Base-by-base conservation (phyloP, 2,113 vertebrate genomes). In the Natator depressus region DNA sequence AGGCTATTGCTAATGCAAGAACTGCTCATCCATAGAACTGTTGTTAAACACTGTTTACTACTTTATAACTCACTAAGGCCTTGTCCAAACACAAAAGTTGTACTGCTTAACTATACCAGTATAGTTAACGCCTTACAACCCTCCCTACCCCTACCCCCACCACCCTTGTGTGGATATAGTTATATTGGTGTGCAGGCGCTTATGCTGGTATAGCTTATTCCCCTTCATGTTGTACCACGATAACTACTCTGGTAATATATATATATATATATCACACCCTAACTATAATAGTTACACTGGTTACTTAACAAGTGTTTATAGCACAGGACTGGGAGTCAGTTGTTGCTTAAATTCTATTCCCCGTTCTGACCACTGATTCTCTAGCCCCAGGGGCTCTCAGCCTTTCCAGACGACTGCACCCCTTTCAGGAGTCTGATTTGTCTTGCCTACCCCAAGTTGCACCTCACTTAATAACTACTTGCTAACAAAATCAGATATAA, bases 1-100 rank as follows among this genome's bases (percentile, higher is more conserved):
- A 69, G 89, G 72, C 80, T 81, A 91, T 79, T 83, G 84, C 92
- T 96, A 97, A 84, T 89, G 91, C 82, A 83, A 88, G 75, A 89
- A 65, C 19, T 20, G 50, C n/a, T 89, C 49, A 82, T 51, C 42
- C 62, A 22, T 12, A n/a, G 22, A 89, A 20, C 42, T 57, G 10
- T 31, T 65, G 93, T 91, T 85, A 78, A 89, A 93, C 57, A 55
- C 51, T 0, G 20, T 83, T 85, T 75, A 89, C 50, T 38, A 59
- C 31, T n/a, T 84, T 86, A 78, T 89, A 13, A 5, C 82, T 4
- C 0, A 12, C 24, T 13, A 3, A 84, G 83, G 59, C 59, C 59
- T 65, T 65, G 59, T 65, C 29, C 29, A 65, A 65, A 65, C 59
- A 90, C 31, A 54, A 69, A 87, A 53, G 51, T 84, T 54, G 8